Evolutionary conservation across 2,888 invertebrate species (phyloP), one percentile per base, ranked within the genome.

Genomic region (Leucozona laternaria): DNA sequence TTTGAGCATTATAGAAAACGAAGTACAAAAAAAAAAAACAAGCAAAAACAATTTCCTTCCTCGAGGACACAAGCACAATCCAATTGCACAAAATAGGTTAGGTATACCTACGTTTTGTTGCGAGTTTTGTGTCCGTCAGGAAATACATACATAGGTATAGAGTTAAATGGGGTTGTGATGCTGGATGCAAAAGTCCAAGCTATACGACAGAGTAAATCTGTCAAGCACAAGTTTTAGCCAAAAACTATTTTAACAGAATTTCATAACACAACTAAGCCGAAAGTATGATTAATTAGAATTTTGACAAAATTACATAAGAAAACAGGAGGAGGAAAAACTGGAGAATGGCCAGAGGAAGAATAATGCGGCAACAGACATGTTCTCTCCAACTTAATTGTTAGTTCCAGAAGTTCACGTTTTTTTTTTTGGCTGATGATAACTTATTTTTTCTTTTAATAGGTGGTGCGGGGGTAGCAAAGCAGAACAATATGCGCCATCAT

Each of bases 281-380:
- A 85, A 85, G 81, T 85, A 85, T 85, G 85, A 85, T 81, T 85
- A 81, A 85, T 85, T 85, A 85, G 81, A 73, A 68, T 68, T 85
- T 81, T 73, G 81, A 78, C 81, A 81, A 80, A 85, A 77, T 62
- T 45, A 50, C 20, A 48, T 6, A 31, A 43, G 40, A 48, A 25
- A 58, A 20, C n/a, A 3, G 28, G 28, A 28, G 57, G 22, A 0
- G 25, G 22, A 20, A n/a, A 6, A 58, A 34, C 5, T 55, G 43
- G 66, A 37, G 57, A 60, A 22, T 28, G 40, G 55, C 43, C 20
- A 70, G 43, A 15, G 48, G 48, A 45, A 66, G 31, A 50, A 79
- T 53, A n/a, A n/a, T n/a, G n/a, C 58, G 70, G 79, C 43, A 70
- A 75, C 70, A 64, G 75, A 58, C 70, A 75, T 76, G 75, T 43